Evolutionary conservation across 2,113 vertebrate genomes (phyloP), one percentile per base, ranked within the genome.

Genomic region (Vanacampus margaritifer): DNA sequence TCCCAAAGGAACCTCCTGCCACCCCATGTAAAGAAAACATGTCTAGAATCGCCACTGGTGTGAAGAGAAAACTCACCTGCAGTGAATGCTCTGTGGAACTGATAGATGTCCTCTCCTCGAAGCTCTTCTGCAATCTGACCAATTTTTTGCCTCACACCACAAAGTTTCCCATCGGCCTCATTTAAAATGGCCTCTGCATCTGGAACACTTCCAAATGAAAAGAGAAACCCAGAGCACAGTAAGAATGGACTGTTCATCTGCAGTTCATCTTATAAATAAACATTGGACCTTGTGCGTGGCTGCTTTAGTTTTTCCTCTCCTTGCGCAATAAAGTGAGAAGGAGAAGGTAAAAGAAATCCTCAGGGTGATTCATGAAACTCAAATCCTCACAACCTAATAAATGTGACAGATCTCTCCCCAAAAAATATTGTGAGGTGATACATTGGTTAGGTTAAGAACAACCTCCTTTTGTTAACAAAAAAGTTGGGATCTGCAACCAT

Each of bases 21-120:
- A 32, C 28, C 28, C 28, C 28, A 32, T 2, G 28, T 32, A 32
- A 32, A 32, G 28, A 2, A 32, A n/a, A n/a, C n/a, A n/a, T n/a
- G 28, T 32, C 28, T 32, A 32, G 28, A n/a, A n/a, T n/a, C n/a
- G n/a, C n/a, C n/a, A n/a, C n/a, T n/a, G n/a, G n/a, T n/a, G n/a
- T n/a, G n/a, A n/a, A n/a, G n/a, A n/a, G n/a, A 60, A 17, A 63
- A 72, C 90, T 88, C 75, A 96, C 97, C 96, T 84, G 94, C 89
- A 39, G 96, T 95, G 78, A 97, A 93, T 41, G 97, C 96, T 88
- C 94, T 92, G 76, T 98, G 96, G 74, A 95, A 99, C 63, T 99
- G 97, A 83, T 94, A 88, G 84, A 96, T 88, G 73, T 99, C 96
- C 72, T 98, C 96, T 82, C 94, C 96, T 75, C 90, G 86, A 24